Evolutionary conservation across 2,888 invertebrate species (phyloP), one percentile per base, ranked within the genome.

Genomic region (Globia sparganii): DNA sequence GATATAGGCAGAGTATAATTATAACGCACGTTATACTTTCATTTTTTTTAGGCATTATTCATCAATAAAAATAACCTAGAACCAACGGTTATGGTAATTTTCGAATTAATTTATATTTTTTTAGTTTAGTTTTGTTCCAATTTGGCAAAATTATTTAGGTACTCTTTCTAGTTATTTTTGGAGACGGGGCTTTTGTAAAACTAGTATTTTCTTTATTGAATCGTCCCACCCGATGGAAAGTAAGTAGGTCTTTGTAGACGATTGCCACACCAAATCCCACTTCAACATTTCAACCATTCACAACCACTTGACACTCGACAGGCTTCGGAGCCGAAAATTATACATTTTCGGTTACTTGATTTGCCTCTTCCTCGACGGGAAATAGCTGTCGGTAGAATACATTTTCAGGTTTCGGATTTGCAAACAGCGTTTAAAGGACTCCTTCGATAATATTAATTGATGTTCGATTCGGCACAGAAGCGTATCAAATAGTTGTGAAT

Each of bases 61-160:
- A n/a, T n/a, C n/a, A n/a, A n/a, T n/a, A n/a, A n/a, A 18, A 13
- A 4, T 49, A 49, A 66, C 15, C 21, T 21, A 66, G 15, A 53
- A 21, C 0, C 46, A 34, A 2, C 28, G 13, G 8, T 25, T 71
- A 67, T 31, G 56, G 40, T 13, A 18, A 18, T n/a, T 40, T 15
- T 9, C 2, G 13, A 37, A 34, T 69, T 46, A 0, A 28, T 1
- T 4, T 13, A 37, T 58, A 25, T 28, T 28, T 37, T 37, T 40
- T 28, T 31, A 21, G n/a, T 25, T 31, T 40, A 2, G 4, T 40
- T 34, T 46, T n/a, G 34, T 74, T 64, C 8, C 5, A 37, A 49
- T n/a, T 75, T 65, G 58, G 61, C 15, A 69, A 69, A 6, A 15
- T 40, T 21, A 21, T 34, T 73, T 0, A n/a, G n/a, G n/a, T n/a